A percentile compares a stretch with the other conserved stretches of the same genome.
Conservation (phyloP, 2,113 vertebrate species). For the Smithornis capensis region DNA sequence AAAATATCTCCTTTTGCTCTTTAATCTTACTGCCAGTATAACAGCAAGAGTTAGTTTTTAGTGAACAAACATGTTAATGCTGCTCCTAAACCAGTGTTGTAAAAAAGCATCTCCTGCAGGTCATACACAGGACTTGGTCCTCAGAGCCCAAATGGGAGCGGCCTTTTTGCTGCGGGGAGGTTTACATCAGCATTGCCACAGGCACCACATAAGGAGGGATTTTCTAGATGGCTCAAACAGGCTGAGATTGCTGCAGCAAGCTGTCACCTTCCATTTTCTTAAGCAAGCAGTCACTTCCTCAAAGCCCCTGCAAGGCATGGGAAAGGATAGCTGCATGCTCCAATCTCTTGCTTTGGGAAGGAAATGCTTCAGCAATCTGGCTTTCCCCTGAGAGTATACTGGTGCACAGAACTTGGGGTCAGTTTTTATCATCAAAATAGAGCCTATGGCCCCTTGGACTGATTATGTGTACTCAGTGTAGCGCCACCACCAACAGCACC, state of each 20-base stretch:
- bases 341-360: neutral
- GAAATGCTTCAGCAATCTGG: neutral
- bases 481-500: neutral
- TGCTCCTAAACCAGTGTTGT: neutral
- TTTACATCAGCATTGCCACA: neutral
- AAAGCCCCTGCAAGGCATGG: neutral
- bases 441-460: neutral
- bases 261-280: neutral
- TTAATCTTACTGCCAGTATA: neutral
- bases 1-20: neutral
- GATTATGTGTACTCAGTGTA: rapidly evolving
- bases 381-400: neutral
- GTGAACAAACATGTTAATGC: neutral
- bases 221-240: neutral
- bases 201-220: neutral
- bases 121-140: neutral
- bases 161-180: neutral
- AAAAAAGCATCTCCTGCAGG: neutral
- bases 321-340: neutral
- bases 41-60: neutral
- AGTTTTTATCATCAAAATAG: neutral
- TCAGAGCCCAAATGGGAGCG: neutral
- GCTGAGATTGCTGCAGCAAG: neutral
- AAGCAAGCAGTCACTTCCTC: neutral
- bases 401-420: neutral